Percentiles rank a stretch among this genome's conserved stretches.
phyloP scores from a whole-genome alignment of 2,113 vertebrate species.

The Sinosuthora webbiana region DNA sequence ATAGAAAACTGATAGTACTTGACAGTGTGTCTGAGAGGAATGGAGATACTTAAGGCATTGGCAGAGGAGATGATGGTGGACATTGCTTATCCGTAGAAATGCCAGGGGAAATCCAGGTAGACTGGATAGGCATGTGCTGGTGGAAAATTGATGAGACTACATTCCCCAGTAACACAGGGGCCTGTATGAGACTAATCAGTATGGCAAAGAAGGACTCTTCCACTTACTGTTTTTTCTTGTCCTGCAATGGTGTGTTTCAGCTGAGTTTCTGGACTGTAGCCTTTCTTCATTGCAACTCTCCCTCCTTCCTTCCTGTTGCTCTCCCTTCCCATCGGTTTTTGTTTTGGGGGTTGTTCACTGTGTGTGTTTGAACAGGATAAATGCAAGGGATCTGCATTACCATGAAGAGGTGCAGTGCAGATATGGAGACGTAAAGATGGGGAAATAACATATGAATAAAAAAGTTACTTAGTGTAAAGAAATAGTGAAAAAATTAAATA shows the following conservation, averaged over 20 bases:
- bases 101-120: background rate
- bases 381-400: background rate
- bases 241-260: background rate
- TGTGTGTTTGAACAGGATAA: background rate
- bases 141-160: background rate
- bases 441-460: background rate
- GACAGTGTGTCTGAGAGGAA: accelerated
- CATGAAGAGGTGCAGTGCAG: background rate
- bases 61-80: background rate
- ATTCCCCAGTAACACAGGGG: background rate
- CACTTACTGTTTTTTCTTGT: background rate
- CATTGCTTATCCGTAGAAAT: background rate
- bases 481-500: background rate
- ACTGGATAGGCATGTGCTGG: background rate
- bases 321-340: background rate
- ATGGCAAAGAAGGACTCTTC: background rate
- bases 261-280: background rate
- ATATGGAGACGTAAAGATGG: background rate
- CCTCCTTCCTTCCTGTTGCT: background rate
- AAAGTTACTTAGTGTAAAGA: background rate
- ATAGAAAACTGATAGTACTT: background rate
- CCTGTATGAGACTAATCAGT: background rate
- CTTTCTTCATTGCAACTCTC: background rate
- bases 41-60: background rate
- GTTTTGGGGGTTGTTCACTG: background rate